These are phyloP conservation scores for Resseliella maxima DNA, from an alignment of 2,888 invertebrate genomes.

Conservation along the genomic window DNA sequence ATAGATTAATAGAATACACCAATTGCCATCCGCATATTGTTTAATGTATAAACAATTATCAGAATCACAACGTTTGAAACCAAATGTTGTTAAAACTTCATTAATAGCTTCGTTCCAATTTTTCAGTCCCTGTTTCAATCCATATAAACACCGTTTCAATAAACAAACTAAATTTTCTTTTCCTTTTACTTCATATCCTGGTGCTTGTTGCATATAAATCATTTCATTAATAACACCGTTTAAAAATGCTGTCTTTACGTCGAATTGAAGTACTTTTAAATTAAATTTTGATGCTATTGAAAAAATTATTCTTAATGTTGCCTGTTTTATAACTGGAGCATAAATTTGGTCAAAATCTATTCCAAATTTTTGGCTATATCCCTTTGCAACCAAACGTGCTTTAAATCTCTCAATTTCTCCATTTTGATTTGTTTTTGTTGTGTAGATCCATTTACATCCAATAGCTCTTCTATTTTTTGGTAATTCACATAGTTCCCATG, in stretches of 20 bases:
- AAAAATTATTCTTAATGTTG: background rate
- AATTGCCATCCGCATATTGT: slow-evolving; percentile 49
- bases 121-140: too few species aligned
- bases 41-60: slow-evolving; percentile 59
- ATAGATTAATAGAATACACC: slow-evolving; percentile 57
- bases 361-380: slow-evolving; percentile 60
- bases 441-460: slow-evolving; percentile 60
- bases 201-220: too few species aligned
- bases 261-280: too few species aligned
- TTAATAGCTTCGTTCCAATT: too few species aligned
- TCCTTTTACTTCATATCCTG: too few species aligned
- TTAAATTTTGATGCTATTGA: slow-evolving; percentile 48
- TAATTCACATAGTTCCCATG: too few species aligned
- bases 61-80: slow-evolving; percentile 58
- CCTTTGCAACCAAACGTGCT: slow-evolving; percentile 61
- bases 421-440: slow-evolving; percentile 59
- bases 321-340: too few species aligned
- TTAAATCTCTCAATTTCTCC: slow-evolving; percentile 59
- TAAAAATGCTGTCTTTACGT: too few species aligned
- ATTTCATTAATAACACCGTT: too few species aligned
- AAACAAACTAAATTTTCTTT: too few species aligned
- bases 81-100: too few species aligned
- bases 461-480: slow-evolving; percentile 58
- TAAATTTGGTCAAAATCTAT: slow-evolving; percentile 61
- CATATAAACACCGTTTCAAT: too few species aligned